Evolutionary conservation across 2,888 invertebrate species (phyloP), one percentile per base, ranked within the genome.

Genomic region (Altica lythri): DNA sequence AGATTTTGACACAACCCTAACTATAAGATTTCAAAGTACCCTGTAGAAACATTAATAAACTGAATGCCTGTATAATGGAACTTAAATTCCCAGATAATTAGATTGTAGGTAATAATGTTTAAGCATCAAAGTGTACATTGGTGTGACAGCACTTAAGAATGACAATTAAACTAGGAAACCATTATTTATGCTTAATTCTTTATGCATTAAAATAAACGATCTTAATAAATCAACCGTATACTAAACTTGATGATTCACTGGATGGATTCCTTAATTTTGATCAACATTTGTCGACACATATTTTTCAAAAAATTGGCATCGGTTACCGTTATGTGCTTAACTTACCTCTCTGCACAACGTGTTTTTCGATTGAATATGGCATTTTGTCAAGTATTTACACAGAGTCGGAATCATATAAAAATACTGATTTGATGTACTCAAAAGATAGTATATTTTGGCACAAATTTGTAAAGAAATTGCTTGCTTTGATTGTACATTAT

Each of bases 321-420:
- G 12, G 6, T 12, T 9, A 6, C 2, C 16, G n/a, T 6, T 22
- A 22, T 5, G 22, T 17, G 40, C 25, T 40, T 40, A 40, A 40
- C 40, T 40, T 14, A 40, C 22, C 40, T 40, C 29, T 29, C 22
- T 40, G 22, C 34, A 40, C 38, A 10, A 27, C 43, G 30, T 49
- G 49, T 18, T 49, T 49, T 42, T 49, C 10, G 49, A 51, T 40
- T 43, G 35, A 47, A 50, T 46, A 59, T 66, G 72, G 73, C 72
- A 72, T 61, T 60, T 68, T 72, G 72, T 71, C 72, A 73, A 72
- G 65, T 71, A 71, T 69, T 67, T 64, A n/a, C 2, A 12, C 19
- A 40, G 40, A 9, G n/a, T 22, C 40, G 40, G 22, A 17, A 14
- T 12, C 12, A 4, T 3, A 4, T 16, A 13, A 35, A 34, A 34